Conservation (phyloP, 2,888 invertebrate genomes). For the Agrypnus murinus region DNA sequence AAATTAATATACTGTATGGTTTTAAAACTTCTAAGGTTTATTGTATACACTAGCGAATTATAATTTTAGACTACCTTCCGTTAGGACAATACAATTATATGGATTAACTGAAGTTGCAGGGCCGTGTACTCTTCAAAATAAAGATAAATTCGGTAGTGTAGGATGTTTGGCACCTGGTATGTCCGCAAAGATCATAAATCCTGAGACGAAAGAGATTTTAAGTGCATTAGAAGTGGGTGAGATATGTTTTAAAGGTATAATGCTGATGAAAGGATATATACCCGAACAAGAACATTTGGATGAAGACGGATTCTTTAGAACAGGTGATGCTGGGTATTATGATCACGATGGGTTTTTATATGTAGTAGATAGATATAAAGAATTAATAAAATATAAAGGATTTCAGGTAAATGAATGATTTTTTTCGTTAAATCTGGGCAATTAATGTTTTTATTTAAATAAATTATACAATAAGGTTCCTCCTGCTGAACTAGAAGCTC, state of each 20-base stretch:
- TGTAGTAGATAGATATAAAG: slow-evolving; percentile 88
- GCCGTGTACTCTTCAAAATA: neutral
- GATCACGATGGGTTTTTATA: slow-evolving; percentile 84
- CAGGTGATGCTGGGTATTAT: slow-evolving; percentile 88
- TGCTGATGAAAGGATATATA: slow-evolving; percentile 81
- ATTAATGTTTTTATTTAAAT: too few species aligned
- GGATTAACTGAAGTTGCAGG: slow-evolving; percentile 13
- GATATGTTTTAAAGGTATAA: slow-evolving; percentile 83
- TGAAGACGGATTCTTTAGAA: slow-evolving; percentile 82
- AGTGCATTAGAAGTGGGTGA: slow-evolving; percentile 85
- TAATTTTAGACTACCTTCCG: neutral
- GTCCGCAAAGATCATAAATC: slow-evolving; percentile 75
- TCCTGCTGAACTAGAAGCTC: slow-evolving; percentile 87
- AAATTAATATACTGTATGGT: slow-evolving; percentile 43
- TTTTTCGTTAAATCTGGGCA: too few species aligned
- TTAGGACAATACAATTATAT: slow-evolving; percentile 4
- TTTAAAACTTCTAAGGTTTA: too few species aligned
- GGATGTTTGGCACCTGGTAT: slow-evolving; percentile 76
- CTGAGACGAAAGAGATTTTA: slow-evolving; percentile 75
- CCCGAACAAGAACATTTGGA: slow-evolving; percentile 75
- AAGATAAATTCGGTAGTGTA: slow-evolving; percentile 61
- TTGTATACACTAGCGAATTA: too few species aligned
- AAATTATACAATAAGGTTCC: slow-evolving; percentile 74
- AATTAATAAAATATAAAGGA: slow-evolving; percentile 91
- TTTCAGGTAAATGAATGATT: too few species aligned